These are phyloP conservation scores for Stenopsyche tienmushanensis DNA, from an alignment of 1,140 invertebrate genomes.

Conservation along the genomic window DNA sequence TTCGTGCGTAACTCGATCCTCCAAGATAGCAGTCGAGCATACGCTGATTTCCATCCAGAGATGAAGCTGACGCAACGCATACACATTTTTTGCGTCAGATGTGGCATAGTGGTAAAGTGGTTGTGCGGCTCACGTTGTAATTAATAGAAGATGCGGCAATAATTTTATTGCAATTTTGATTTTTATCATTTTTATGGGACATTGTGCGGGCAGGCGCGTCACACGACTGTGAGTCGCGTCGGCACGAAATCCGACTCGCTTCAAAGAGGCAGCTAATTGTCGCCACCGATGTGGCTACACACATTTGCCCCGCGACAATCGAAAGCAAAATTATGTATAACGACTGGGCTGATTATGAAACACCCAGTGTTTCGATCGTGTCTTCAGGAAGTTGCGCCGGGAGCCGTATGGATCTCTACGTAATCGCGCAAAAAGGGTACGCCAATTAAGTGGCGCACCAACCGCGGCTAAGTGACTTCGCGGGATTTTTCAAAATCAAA, in stretches of 20 bases:
- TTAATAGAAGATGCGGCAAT: conserved; percentile 31
- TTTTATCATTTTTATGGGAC: conserved; percentile 39
- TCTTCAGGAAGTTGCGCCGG: too few species aligned
- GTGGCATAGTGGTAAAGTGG: neutral
- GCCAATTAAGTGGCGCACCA: too few species aligned
- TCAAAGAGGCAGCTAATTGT: conserved; percentile 27
- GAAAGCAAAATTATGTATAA: conserved; percentile 6
- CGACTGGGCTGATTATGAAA: too few species aligned
- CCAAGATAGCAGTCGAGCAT: too few species aligned
- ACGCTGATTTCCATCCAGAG: too few species aligned
- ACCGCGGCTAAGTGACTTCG: too few species aligned
- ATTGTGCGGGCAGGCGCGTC: conserved; percentile 30
- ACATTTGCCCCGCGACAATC: neutral
- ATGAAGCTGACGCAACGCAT: neutral
- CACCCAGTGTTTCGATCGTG: too few species aligned
- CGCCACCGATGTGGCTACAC: neutral
- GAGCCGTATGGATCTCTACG: too few species aligned
- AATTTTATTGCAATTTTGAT: conserved; percentile 37
- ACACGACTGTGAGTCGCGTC: conserved; percentile 21
- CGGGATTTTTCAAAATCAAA: too few species aligned
- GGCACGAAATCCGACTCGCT: conserved; percentile 18
- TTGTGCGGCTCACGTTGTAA: conserved; percentile 8
- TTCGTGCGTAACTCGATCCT: too few species aligned
- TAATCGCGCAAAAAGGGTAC: too few species aligned
- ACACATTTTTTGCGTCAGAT: neutral